Base-by-base conservation (phyloP, 2,888 invertebrate species). In the Phlogophora meticulosa region DNA sequence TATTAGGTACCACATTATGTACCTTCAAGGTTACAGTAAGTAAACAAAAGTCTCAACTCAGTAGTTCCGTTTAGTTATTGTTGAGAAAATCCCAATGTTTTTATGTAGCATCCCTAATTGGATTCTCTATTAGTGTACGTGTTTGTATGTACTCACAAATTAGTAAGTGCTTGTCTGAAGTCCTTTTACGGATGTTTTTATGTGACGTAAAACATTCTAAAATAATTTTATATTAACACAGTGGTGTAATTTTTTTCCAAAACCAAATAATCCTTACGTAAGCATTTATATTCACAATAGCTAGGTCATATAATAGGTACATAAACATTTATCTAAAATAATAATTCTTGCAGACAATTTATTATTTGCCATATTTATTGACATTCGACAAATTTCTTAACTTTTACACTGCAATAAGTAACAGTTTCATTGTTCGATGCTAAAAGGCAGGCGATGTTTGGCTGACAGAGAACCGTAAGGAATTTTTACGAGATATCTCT, bases 41-140 rank as follows among this genome's bases (percentile, higher is more conserved):
- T 87, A 88, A 88, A 90, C 90, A 91, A 91, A 88, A 85, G 85
- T 90, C 90, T 72, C 58, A 48, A 5, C 28, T 63, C 28, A 70
- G 55, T 67, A 90, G 90, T 90, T 91, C 90, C 91, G 90, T 90
- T 92, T 91, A 85, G 72, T 78, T 62, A 78, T 66, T 76, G 65
- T 76, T 69, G 71, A 81, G 80, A 72, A 85, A 83, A 72, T 76
- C 68, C 71, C 75, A 58, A 69, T 51, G 63, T 68, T 76, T 73
- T 71, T 72, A 69, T 79, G 22, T 60, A 49, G 38, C 40, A 68
- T 67, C 59, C 67, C 68, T 76, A 79, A 78, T 82, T 78, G 71
- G 72, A 61, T 58, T 65, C 60, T 62, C 69, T 61, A 48, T 55
- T 48, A 72, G 34, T 69, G 20, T 40, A 58, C 40, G 36, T 66